Evolutionary conservation across 35 echinoderm and acorn worm species (phyloP).

Genomic region (Heliocidaris erythrogramma): DNA sequence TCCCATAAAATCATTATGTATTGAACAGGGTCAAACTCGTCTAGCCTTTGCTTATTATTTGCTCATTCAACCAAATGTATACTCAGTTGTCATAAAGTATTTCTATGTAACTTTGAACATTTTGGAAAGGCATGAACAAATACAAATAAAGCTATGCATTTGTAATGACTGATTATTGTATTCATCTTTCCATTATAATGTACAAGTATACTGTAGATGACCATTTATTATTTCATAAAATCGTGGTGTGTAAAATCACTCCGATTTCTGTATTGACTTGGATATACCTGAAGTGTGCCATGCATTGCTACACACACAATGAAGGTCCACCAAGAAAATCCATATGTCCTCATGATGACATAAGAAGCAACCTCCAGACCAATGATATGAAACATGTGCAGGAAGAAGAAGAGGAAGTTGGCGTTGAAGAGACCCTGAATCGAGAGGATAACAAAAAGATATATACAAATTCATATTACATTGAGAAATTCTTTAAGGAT

Average conservation of each 20-base stretch:
- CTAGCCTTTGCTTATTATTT: background rate
- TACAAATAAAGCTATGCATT: background rate
- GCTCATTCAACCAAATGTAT: background rate
- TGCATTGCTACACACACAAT: constrained; percentile 47
- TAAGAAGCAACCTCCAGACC: constrained; percentile 66
- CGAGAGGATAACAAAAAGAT: background rate
- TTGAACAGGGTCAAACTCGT: background rate
- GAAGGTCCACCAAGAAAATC: constrained; percentile 67
- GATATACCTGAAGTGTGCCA: constrained; percentile 72
- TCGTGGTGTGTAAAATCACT: too few species aligned
- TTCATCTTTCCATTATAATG: too few species aligned
- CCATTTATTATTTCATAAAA: too few species aligned
- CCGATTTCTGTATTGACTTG: background rate
- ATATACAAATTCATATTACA: background rate
- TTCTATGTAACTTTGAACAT: background rate
- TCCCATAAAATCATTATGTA: background rate
- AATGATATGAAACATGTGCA: constrained; percentile 68
- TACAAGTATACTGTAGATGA: too few species aligned
- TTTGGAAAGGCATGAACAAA: background rate
- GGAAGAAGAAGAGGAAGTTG: constrained; percentile 75
- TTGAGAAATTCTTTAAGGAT: background rate
- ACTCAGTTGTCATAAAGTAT: too few species aligned
- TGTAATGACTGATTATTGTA: background rate
- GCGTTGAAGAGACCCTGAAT: constrained; percentile 84
- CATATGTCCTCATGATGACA: constrained; percentile 70